Evolutionary conservation across 2,888 invertebrate species (phyloP).

Genomic region (Apamea epomidion): DNA sequence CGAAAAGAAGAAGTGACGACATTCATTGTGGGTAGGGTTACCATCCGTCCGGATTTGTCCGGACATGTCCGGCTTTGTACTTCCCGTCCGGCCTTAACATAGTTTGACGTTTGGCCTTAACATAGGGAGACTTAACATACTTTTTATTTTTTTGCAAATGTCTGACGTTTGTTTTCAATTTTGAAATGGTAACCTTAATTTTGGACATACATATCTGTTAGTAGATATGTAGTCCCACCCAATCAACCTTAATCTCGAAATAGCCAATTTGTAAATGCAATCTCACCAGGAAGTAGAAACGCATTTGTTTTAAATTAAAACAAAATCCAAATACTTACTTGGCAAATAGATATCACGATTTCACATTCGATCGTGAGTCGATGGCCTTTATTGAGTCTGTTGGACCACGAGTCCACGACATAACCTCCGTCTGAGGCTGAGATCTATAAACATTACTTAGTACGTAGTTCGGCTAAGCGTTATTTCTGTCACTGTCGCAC

Average conservation of each 20-base stretch:
- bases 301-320: not conserved
- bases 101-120: too few relatives aligned
- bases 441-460: not conserved
- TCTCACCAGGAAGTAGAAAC: conserved; percentile 19
- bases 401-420: conserved; percentile 9
- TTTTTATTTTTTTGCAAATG: not conserved
- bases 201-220: not conserved
- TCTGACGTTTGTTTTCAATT: not conserved
- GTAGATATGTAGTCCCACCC: not conserved
- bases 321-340: conserved; percentile 15
- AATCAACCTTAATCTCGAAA: not conserved
- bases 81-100: not conserved
- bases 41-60: not conserved
- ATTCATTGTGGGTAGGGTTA: not conserved
- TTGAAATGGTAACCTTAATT: not conserved
- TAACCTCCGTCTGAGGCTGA: too few relatives aligned
- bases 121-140: too few relatives aligned
- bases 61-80: not conserved
- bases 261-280: not conserved
- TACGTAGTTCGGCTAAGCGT: not conserved
- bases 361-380: conserved; percentile 28
- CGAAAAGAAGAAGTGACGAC: not conserved
- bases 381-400: conserved; percentile 5
- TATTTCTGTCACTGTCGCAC: not conserved
- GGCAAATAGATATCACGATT: conserved; percentile 24